Percentiles rank a stretch among this genome's conserved stretches.
These are phyloP conservation scores for Aix galericulata DNA, from an alignment of 2,113 vertebrate species.

Conservation along the genomic window DNA sequence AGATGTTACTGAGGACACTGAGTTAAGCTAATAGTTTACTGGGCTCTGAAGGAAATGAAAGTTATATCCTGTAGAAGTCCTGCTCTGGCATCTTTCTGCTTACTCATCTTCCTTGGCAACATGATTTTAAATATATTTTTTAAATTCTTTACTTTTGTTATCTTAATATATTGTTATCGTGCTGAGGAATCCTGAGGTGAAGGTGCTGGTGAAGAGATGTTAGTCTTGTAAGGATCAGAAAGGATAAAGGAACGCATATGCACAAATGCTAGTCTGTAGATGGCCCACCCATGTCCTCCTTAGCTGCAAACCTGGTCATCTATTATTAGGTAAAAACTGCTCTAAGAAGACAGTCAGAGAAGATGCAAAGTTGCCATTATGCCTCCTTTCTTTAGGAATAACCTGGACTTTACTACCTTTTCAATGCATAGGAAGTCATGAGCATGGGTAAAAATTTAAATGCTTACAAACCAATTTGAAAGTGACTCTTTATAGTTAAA, in stretches of 20 bases:
- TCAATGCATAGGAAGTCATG: not conserved
- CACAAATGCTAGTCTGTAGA: not conserved
- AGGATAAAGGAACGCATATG: rapidly evolving
- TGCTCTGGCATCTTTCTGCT: not conserved
- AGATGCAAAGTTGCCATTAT: not conserved
- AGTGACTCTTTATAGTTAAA: not conserved
- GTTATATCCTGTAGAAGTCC: not conserved
- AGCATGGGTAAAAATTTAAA: not conserved
- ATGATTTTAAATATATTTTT: not conserved
- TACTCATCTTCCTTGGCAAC: not conserved
- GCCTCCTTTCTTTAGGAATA: not conserved
- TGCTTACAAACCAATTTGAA: not conserved
- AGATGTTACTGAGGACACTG: rapidly evolving
- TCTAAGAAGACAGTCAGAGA: not conserved
- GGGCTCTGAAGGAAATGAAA: not conserved
- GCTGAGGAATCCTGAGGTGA: not conserved
- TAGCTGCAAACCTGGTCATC: not conserved
- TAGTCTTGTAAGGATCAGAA: not conserved
- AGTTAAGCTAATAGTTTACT: not conserved
- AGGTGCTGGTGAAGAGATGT: not conserved
- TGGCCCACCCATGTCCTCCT: not conserved
- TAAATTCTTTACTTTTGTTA: not conserved
- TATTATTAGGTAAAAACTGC: not conserved
- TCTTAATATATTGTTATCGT: not conserved
- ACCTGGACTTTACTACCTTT: not conserved